Evolutionary conservation across 2,888 invertebrate species (phyloP).

Genomic region (Lordiphosa andalusiaca): DNA sequence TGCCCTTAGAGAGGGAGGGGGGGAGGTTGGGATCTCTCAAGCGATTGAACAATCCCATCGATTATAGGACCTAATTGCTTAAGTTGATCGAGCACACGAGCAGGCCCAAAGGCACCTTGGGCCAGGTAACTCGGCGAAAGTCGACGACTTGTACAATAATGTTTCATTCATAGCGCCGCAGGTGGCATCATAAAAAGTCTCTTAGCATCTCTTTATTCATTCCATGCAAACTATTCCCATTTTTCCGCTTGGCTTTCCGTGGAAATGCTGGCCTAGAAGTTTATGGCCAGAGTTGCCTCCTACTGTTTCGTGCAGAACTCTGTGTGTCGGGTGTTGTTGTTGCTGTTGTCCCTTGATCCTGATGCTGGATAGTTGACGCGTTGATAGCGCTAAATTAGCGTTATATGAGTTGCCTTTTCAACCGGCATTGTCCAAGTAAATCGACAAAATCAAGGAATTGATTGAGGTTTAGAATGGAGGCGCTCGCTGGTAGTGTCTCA

Average conservation of each 20-base stretch:
- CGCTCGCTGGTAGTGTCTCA: background rate
- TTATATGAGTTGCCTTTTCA: constrained; percentile 67
- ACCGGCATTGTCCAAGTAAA: constrained; percentile 52
- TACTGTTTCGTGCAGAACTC: constrained; percentile 46
- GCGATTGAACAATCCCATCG: background rate
- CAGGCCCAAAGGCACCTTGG: background rate
- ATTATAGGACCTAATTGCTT: constrained; percentile 21
- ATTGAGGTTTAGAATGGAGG: constrained; percentile 30
- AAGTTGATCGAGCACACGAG: background rate
- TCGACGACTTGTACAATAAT: constrained; percentile 30
- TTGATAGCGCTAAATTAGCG: constrained; percentile 68
- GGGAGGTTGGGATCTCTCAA: too few species aligned
- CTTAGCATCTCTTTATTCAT: constrained; percentile 72
- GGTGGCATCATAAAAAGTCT: constrained; percentile 75
- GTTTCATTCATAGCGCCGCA: constrained; percentile 71
- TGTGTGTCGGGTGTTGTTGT: constrained; percentile 5
- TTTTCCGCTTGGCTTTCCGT: constrained; percentile 44
- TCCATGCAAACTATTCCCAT: constrained; percentile 28
- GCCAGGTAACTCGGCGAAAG: constrained; percentile 31
- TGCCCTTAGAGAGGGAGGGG: background rate
- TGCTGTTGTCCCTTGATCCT: background rate
- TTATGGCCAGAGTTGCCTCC: constrained; percentile 57
- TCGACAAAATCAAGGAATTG: constrained; percentile 41
- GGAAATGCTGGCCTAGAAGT: constrained; percentile 45
- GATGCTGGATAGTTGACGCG: constrained; percentile 36